Percentiles rank a stretch among this genome's conserved stretches.
phyloP scores from a whole-genome alignment of 2,797 vertebrate species.

The Pangasius sanitwongsei region DNA sequence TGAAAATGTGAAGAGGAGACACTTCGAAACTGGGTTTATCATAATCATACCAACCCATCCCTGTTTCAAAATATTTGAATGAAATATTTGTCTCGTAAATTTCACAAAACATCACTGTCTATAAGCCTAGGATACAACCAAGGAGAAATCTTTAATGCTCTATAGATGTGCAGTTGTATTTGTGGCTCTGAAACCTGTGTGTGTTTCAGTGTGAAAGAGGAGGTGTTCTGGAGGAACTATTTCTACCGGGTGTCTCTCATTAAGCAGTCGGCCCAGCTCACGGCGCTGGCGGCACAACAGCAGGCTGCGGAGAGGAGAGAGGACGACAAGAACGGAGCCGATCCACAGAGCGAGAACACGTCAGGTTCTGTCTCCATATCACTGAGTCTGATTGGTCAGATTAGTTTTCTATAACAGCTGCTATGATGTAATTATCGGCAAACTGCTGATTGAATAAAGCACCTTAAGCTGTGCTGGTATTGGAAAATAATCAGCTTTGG shows the following conservation, averaged over 20 bases:
- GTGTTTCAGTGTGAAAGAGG: constrained; percentile 85
- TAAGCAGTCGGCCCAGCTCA: constrained; percentile 91
- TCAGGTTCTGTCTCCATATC: constrained; percentile 67
- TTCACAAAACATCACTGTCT: not conserved
- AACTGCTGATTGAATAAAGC: not conserved
- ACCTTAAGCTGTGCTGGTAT: not conserved
- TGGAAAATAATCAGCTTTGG: not conserved
- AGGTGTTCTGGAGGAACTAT: constrained; percentile 94
- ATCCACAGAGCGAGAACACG: constrained; percentile 65
- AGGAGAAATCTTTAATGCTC: not conserved
- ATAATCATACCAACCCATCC: not conserved
- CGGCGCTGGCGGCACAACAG: constrained; percentile 84
- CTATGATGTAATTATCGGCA: not conserved
- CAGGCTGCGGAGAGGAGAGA: constrained; percentile 78
- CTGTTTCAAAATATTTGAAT: not conserved
- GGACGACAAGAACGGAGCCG: constrained; percentile 54
- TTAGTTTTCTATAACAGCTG: not conserved
- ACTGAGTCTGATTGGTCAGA: not conserved
- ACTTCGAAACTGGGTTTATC: not conserved
- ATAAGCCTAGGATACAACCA: not conserved
- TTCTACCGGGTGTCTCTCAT: constrained; percentile 93
- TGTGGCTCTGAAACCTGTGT: not conserved
- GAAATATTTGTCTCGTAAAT: not conserved
- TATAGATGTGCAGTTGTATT: not conserved
- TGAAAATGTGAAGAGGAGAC: not conserved